phyloP scores from a whole-genome alignment of 2,888 invertebrate genomes.

The Lymantria dispar region DNA sequence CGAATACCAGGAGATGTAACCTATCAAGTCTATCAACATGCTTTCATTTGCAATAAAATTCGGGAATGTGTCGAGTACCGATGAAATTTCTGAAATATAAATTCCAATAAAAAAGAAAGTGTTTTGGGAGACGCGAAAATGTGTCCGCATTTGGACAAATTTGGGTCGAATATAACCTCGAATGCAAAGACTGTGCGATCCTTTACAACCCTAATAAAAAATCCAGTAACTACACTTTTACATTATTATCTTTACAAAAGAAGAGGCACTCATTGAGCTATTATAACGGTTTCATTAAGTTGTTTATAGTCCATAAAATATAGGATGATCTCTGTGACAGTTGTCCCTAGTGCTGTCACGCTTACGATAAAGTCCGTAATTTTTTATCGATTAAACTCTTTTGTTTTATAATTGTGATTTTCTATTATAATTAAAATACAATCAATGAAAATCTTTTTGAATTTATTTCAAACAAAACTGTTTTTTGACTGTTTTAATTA shows the following conservation, averaged over 20 bases:
- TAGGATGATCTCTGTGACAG: too few species aligned
- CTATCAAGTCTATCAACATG: constrained; percentile 38
- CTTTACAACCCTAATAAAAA: constrained; percentile 62
- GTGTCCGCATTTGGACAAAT: constrained; percentile 69
- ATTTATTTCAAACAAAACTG: too few species aligned
- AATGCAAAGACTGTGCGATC: constrained; percentile 62
- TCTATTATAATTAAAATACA: too few species aligned
- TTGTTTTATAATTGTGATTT: too few species aligned
- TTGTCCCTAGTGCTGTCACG: too few species aligned
- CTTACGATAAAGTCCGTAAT: too few species aligned
- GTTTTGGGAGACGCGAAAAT: constrained; percentile 61
- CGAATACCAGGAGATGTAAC: constrained; percentile 44
- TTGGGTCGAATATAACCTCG: constrained; percentile 66
- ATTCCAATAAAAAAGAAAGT: constrained; percentile 68
- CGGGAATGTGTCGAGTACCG: constrained; percentile 38
- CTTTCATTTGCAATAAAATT: constrained; percentile 58
- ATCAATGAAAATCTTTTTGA: too few species aligned
- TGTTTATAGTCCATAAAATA: too few species aligned
- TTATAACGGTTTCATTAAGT: background rate
- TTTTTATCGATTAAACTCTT: too few species aligned
- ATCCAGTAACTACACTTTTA: constrained; percentile 52
- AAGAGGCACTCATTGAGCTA: constrained; percentile 3
- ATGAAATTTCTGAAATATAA: constrained; percentile 63
- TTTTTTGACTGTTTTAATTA: too few species aligned
- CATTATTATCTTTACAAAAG: constrained; percentile 51